Base-by-base conservation (phyloP, 2,888 invertebrate species). In the Acrobasis repandana region DNA sequence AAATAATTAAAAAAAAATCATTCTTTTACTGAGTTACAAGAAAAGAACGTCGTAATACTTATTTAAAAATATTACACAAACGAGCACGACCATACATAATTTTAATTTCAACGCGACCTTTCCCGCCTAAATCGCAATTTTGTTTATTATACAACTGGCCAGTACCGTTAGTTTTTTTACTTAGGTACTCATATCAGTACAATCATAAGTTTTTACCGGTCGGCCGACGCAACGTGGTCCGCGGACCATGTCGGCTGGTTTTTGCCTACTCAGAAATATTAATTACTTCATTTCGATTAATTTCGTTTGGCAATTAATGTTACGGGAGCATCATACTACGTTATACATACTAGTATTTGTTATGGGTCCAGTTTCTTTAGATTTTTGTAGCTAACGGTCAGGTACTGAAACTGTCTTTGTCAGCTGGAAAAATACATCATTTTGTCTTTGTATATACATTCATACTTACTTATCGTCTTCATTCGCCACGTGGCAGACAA, bases 251-350 rank as follows among this genome's bases (percentile, higher is more conserved):
- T 62, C 68, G 61, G 61, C 52, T 61, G 62, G 65, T 70, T 68
- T 65, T 65, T 59, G 10, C 59, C 73, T 69, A 73, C 67, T 70
- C 71, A 67, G 75, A 79, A 80, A 78, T 79, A 82, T 81, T 82
- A 83, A 83, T 81, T 74, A 79, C 80, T 81, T 75, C 73, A 82
- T 83, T 82, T 77, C 73, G 76, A 80, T 81, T 80, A 79, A 76
- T 74, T 71, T 73, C 65, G 64, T 65, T 66, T 64, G 66, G 68
- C 79, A 74, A 51, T 60, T 51, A 51, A 51, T n/a, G 46, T 48
- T 48, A 48, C 34, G 56, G 47, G n/a, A 51, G n/a, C 9, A 28
- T 49, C 18, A 9, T 28, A 33, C 28, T 48, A 48, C 8, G 9
- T 20, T 18, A 18, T 47, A 47, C 47, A 18, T 47, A 47, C 47